phyloP scores from a whole-genome alignment of 2,113 vertebrate genomes.

The Microcebus griseorufus region DNA sequence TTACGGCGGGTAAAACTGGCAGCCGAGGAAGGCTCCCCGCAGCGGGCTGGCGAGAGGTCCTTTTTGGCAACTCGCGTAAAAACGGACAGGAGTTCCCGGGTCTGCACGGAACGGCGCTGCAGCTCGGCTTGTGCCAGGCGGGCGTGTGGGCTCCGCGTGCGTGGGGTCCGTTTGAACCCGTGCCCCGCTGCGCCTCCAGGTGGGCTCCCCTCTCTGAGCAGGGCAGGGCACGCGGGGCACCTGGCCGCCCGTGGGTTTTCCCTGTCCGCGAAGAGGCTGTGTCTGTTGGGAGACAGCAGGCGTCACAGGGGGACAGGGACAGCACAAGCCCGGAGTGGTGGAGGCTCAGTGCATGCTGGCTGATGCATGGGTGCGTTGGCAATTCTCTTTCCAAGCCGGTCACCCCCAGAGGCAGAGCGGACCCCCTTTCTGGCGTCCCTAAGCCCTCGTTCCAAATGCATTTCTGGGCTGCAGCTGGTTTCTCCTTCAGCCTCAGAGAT shows the following conservation, averaged over 20 bases:
- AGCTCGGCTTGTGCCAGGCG: neutral
- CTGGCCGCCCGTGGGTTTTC: neutral
- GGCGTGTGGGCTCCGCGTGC: neutral
- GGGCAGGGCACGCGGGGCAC: neutral
- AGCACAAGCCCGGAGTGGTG: neutral
- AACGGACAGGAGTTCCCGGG: neutral
- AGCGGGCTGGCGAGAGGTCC: too few relatives aligned
- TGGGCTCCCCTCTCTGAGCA: neutral
- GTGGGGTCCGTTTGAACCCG: neutral
- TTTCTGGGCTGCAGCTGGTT: neutral
- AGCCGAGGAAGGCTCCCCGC: neutral
- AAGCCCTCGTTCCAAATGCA: neutral
- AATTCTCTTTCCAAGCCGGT: neutral
- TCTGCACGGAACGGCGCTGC: neutral
- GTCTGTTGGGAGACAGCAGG: neutral
- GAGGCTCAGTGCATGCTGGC: neutral
- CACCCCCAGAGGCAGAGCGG: neutral
- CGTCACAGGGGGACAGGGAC: too few relatives aligned
- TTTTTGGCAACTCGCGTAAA: neutral
- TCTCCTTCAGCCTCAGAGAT: rapidly evolving
- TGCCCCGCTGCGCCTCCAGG: neutral
- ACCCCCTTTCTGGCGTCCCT: neutral
- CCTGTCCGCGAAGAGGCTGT: neutral
- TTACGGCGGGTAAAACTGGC: neutral
- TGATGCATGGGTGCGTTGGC: neutral